A percentile compares a stretch with the other conserved stretches of the same genome.
Conservation (phyloP, 2,888 invertebrate species). For the Acronicta leporina region DNA sequence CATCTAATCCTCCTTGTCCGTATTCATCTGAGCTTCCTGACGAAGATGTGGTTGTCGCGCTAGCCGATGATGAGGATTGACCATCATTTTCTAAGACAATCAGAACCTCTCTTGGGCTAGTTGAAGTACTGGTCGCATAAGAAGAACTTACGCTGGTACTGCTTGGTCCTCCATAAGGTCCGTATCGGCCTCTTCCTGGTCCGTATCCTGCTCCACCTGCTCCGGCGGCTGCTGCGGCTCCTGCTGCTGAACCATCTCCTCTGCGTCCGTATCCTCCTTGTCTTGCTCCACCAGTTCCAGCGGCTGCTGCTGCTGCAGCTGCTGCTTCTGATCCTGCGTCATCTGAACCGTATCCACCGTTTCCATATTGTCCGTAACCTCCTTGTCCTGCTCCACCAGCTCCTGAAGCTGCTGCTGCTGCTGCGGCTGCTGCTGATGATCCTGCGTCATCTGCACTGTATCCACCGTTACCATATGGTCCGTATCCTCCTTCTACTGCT, state of each 20-base stretch:
- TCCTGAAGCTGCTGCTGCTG: not conserved
- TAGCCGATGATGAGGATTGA: no score
- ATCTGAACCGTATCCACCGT: not conserved
- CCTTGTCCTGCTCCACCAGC: not conserved
- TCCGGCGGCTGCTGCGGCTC: not conserved
- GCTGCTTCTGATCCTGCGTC: no score
- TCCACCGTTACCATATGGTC: not conserved
- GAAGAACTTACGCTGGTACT: no score
- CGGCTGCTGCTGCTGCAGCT: constrained; percentile 15
- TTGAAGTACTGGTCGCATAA: no score
- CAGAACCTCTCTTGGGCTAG: no score
- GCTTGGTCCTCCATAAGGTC: not conserved
- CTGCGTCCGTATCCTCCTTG: not conserved
- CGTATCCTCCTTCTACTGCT: constrained; percentile 10
- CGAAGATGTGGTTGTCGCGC: no score
- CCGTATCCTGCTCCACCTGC: no score
- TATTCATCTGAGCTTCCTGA: not conserved
- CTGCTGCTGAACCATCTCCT: constrained; percentile 6
- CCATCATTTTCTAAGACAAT: no score
- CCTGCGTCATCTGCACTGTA: not conserved
- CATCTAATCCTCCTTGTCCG: not conserved
- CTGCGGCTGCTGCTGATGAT: not conserved
- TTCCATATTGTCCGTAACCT: no score
- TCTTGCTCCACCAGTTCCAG: not conserved
- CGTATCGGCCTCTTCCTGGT: not conserved